phyloP scores from a whole-genome alignment of 2,888 invertebrate species.

The Hyposoter dolosus region DNA sequence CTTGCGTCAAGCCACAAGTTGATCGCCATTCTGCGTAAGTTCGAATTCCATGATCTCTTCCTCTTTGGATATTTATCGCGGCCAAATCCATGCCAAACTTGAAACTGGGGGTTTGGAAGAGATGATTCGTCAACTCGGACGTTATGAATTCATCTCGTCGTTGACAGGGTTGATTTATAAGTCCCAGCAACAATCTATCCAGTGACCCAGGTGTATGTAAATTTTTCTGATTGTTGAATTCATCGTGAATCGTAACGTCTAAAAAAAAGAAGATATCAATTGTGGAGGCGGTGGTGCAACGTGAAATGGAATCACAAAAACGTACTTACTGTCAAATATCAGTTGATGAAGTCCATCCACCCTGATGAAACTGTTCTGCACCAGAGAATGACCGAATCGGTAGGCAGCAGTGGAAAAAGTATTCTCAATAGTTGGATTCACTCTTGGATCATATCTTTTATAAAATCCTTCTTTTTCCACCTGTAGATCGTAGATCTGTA shows the following conservation, averaged over 20 bases:
- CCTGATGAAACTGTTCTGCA: slow-evolving; percentile 91
- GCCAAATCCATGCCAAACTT: slow-evolving; percentile 94
- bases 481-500: slow-evolving; percentile 91
- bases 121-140: slow-evolving; percentile 92
- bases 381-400: slow-evolving; percentile 94
- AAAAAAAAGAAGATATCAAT: slow-evolving; percentile 60
- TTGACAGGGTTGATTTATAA: slow-evolving; percentile 92
- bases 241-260: slow-evolving; percentile 94
- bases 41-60: slow-evolving; percentile 94
- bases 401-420: slow-evolving; percentile 93
- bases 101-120: slow-evolving; percentile 90
- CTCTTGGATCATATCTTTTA: slow-evolving; percentile 88
- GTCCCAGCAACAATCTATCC: slow-evolving; percentile 91
- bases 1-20: slow-evolving; percentile 90
- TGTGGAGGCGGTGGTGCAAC: background rate
- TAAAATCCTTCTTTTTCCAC: slow-evolving; percentile 89
- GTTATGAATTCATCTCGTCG: slow-evolving; percentile 93
- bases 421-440: slow-evolving; percentile 92
- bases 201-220: slow-evolving; percentile 93
- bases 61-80: slow-evolving; percentile 94
- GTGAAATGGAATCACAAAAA: background rate
- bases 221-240: slow-evolving; percentile 87
- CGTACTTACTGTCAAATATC: slow-evolving; percentile 89
- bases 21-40: slow-evolving; percentile 92
- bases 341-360: slow-evolving; percentile 90